Conservation (phyloP, 2,113 vertebrate species). For the Pygoscelis antarcticus region DNA sequence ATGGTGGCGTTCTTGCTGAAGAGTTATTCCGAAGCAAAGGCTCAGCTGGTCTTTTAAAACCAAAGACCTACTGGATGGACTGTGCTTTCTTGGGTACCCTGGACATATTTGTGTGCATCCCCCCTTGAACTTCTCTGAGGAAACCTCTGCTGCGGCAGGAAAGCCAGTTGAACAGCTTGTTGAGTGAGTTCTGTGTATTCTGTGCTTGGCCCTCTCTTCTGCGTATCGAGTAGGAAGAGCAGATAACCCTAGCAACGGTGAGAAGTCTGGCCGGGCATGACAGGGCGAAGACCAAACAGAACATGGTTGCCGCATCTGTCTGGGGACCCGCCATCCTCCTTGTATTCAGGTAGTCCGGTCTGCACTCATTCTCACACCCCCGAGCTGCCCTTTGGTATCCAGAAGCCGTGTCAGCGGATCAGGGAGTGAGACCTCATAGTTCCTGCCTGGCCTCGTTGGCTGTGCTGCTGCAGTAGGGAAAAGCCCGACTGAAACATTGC, state of each 20-base stretch:
- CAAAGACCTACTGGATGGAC: background rate
- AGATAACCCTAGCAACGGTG: background rate
- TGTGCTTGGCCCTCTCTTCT: background rate
- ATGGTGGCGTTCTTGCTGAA: background rate
- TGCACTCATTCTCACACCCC: background rate
- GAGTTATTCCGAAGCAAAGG: background rate
- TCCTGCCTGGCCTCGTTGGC: background rate
- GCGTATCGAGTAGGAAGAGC: rapidly evolving
- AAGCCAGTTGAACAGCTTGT: background rate
- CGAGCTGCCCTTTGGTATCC: background rate
- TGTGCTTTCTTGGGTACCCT: background rate
- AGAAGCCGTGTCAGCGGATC: background rate
- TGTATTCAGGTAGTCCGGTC: background rate
- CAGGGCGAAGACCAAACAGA: background rate
- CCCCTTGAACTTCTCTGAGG: background rate
- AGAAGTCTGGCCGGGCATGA: background rate
- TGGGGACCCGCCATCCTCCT: background rate
- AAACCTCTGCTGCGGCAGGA: background rate
- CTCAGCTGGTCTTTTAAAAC: background rate
- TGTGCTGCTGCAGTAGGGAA: background rate
- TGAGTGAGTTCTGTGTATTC: background rate
- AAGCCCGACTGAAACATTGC: background rate
- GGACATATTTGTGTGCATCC: background rate
- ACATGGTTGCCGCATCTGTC: background rate
- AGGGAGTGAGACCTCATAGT: background rate